Conservation (phyloP, 2,797 vertebrate species). For the Esox masquinongy region DNA sequence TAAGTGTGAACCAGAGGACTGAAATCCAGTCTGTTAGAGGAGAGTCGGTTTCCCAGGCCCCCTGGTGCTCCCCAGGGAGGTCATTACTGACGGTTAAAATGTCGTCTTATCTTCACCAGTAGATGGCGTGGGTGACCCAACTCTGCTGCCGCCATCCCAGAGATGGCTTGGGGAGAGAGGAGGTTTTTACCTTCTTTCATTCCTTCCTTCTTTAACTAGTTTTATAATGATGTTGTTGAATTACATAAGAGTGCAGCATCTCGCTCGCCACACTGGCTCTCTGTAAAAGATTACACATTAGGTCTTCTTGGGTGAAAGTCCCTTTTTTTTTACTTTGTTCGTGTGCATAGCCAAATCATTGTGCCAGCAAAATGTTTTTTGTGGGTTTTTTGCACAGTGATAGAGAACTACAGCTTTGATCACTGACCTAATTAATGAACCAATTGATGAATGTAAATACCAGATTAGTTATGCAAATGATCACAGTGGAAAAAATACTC, state of each 20-base stretch:
- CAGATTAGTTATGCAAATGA: conserved; percentile 76
- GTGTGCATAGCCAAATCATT: conserved; percentile 44
- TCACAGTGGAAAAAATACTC: conserved; percentile 46
- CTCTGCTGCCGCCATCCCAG: conserved; percentile 29
- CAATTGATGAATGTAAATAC: conserved; percentile 78
- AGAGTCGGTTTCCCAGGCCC: conserved; percentile 46
- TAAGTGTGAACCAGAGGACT: conserved; percentile 45
- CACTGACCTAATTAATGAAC: conserved; percentile 77
- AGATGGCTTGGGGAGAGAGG: conserved; percentile 49
- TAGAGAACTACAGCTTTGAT: conserved; percentile 71
- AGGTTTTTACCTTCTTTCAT: conserved; percentile 11
- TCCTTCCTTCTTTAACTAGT: conserved; percentile 53
- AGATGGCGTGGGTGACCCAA: conserved; percentile 71
- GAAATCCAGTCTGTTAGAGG: conserved; percentile 54
- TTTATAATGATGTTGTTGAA: conserved; percentile 74
- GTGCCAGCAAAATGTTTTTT: conserved; percentile 46
- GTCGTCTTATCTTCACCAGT: conserved; percentile 59
- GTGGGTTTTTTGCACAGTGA: conserved; percentile 35
- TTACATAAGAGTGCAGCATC: conserved; percentile 79
- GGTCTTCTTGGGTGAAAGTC: conserved; percentile 65
- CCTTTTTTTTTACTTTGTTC: conserved; percentile 57
- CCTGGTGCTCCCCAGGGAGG: conserved; percentile 55
- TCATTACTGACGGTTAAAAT: conserved; percentile 60
- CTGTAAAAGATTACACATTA: conserved; percentile 70
- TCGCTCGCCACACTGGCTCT: conserved; percentile 62